Base-by-base conservation (phyloP, 2,888 invertebrate genomes). In the Sphaerophoria taeniata region DNA sequence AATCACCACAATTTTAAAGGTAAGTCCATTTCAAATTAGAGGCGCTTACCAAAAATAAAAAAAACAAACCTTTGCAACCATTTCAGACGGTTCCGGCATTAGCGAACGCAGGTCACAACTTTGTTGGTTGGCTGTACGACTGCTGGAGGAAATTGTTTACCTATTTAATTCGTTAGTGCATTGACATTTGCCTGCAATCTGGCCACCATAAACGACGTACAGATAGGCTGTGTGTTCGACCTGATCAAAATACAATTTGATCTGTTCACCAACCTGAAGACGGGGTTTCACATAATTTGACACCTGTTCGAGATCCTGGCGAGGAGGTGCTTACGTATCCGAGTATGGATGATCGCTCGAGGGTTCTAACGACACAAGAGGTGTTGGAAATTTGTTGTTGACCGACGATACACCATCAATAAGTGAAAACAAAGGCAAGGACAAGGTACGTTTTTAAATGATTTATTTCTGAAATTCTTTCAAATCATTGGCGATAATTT, bases 1-100 rank as follows among this genome's bases (percentile, higher is more conserved):
- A n/a, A 95, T 98, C 84, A 94, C 96, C 84, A 95, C 96, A 53
- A 94, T 97, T 89, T 93, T 98, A 36, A 96, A 95, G 94, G 96
- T 96, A 92, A 89, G 89, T 1, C 24, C 1, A 12, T 0, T 43
- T 87, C 4, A 9, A 43, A 53, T 12, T 34, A 2, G 6, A 0
- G 4, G 12, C 11, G 7, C 12, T 12, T 39, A 2, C n/a, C n/a
- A n/a, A n/a, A n/a, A n/a, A n/a, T n/a, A 16, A 0, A 24, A 12
- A 24, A 7, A n/a, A 56, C 63, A n/a, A 11, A 34, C 31, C 83
- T 75, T 11, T 24, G 16, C n/a, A n/a, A 55, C 36, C 34, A 45
- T 84, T 4, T 72, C 6, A 92, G 91, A 90, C 91, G 49, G 87
- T 92, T 77, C 92, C 92, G 0, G 75, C 91, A 24, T 91, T 88